These are phyloP conservation scores for Neomorphus geoffroyi DNA, from an alignment of 2,797 vertebrate species.

Conservation along the genomic window DNA sequence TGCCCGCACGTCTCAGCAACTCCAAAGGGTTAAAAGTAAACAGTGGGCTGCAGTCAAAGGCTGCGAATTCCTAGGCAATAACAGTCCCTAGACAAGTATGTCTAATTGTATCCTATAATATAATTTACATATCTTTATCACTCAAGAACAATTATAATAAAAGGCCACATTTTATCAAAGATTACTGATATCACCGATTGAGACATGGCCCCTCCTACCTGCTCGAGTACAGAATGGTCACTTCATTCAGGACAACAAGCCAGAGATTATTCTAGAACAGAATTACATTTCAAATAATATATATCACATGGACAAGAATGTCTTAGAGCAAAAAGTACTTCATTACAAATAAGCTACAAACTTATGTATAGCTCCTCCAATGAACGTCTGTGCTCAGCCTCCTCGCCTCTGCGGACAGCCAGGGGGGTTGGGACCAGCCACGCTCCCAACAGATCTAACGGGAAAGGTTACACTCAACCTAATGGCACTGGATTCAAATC, in stretches of 20 bases:
- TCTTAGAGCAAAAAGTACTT: conserved; percentile 46
- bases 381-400: neutral
- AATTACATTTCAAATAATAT: conserved; percentile 27
- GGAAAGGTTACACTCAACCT: neutral
- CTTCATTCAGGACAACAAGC: neutral
- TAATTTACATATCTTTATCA: neutral
- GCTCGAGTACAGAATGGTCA: neutral
- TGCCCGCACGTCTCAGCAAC: conserved; percentile 36
- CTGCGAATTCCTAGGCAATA: conserved; percentile 11
- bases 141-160: neutral
- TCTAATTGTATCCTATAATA: neutral
- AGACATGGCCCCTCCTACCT: neutral
- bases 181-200: neutral
- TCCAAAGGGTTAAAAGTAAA: conserved; percentile 49
- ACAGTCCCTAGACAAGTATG: neutral
- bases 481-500: neutral
- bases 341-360: conserved; percentile 30
- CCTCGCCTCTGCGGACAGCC: neutral
- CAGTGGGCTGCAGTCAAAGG: neutral
- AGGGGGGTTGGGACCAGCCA: neutral
- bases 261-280: conserved; percentile 19
- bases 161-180: neutral
- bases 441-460: neutral
- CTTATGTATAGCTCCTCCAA: neutral
- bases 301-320: conserved; percentile 33